phyloP scores from a whole-genome alignment of 2,888 invertebrate species.

The Acanthosepion pharaonis region DNA sequence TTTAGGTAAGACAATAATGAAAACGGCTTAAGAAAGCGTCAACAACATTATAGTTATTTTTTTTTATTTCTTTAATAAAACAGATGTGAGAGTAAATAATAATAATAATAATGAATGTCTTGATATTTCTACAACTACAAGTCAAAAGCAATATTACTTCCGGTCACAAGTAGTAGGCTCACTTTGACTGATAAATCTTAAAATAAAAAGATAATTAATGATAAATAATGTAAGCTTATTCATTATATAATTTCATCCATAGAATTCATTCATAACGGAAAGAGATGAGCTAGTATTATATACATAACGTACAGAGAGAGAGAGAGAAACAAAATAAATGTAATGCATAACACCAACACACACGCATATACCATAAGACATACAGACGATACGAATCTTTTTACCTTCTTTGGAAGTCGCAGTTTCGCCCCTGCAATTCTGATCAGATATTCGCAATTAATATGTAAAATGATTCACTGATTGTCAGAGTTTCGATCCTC shows the following conservation, averaged over 20 bases:
- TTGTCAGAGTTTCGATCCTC: conserved; percentile 12
- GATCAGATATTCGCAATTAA: not conserved
- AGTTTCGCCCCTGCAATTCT: not conserved
- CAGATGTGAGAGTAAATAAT: not conserved
- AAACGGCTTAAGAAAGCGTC: not conserved
- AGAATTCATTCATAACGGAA: not conserved
- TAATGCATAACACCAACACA: not conserved
- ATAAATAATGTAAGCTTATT: not conserved
- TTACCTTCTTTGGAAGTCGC: conserved; percentile 33
- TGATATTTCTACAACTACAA: conserved; percentile 33
- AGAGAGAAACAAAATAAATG: not conserved
- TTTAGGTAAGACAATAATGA: not conserved
- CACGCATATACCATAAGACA: not conserved
- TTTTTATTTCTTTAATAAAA: not conserved
- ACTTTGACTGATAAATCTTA: not conserved
- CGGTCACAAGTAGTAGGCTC: not conserved
- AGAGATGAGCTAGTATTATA: not conserved
- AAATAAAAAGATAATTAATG: not conserved
- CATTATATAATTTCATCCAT: not conserved
- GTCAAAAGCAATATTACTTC: conserved; percentile 21
- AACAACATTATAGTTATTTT: not conserved
- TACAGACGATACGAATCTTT: conserved; percentile 17
- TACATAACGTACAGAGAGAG: not conserved
- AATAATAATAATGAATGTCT: not conserved
- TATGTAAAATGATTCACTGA: not conserved